Base-by-base conservation (phyloP, 2,797 vertebrate species). In the Chromis chromis region DNA sequence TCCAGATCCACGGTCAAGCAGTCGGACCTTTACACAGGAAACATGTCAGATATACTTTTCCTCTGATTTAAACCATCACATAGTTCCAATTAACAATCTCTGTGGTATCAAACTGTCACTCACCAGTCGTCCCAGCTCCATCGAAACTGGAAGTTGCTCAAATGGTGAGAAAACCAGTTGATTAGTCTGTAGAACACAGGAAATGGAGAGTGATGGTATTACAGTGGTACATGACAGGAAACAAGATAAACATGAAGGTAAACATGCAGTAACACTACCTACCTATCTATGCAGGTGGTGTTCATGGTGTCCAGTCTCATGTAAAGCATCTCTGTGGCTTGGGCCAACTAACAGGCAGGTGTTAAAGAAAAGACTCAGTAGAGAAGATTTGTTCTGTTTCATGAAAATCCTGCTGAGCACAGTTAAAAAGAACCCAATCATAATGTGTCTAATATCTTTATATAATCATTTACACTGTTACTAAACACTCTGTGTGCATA, bases 51-150 rank as follows among this genome's bases (percentile, higher is more conserved):
- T 1, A 1, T 16, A 12, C 13, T 19, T 7, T 48, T 48, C 8
- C 7, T n/a, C 44, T 46, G 6, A n/a, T 46, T 10, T 46, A 5
- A 39, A 66, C 24, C 25, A 12, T 4, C 0, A 11, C 40, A 22
- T 0, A 1, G 3, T 33, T 21, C 0, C 50, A 12, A 0, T 27
- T 19, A 40, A 57, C 3, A 6, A 3, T n/a, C 1, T 31, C 1
- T 6, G 13, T 1, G 31, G 50, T 21, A 1, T 4, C 1, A 16
- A 5, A 3, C 8, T 3, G 40, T 68, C 48, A 85, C 95, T 96
- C 93, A 99, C 98, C 98, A 99, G 84, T 99, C 98, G 73, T 99
- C 98, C 98, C 98, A 99, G 90, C 97, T 99, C 98, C 98, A 99
- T 42, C 97, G 94, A 80, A 99, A 99, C 75, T 99, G 97, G 78